Conservation (phyloP, 1,140 invertebrate species). For the Metaphire vulgaris region DNA sequence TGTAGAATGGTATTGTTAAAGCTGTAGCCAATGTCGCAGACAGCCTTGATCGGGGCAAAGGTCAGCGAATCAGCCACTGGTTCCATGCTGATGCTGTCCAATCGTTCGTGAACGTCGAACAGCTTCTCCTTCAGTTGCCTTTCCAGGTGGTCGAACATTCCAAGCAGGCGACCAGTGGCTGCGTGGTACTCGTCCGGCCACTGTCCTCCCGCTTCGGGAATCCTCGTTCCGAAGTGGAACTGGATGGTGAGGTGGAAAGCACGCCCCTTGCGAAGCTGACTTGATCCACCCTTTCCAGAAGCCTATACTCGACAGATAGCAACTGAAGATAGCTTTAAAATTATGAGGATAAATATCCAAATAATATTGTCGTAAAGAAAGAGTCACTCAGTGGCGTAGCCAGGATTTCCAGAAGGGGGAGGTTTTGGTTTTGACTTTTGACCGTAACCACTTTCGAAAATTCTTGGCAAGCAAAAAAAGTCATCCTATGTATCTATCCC, state of each 20-base stretch:
- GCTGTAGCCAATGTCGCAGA: conserved; percentile 24
- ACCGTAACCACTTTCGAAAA: too few relatives aligned
- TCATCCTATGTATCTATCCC: too few relatives aligned
- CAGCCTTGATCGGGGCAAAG: not conserved
- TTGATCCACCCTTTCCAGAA: too few relatives aligned
- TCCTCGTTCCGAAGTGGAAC: conserved; percentile 13
- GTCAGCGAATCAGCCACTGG: conserved; percentile 1
- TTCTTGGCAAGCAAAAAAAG: too few relatives aligned
- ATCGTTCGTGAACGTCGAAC: not conserved
- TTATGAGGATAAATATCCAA: too few relatives aligned
- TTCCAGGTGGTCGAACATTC: conserved; percentile 24
- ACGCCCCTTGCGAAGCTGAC: conserved; percentile 4
- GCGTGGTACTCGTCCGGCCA: conserved; percentile 27
- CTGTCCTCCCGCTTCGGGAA: conserved; percentile 4
- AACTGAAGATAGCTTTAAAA: too few relatives aligned
- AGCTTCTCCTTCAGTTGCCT: too few relatives aligned
- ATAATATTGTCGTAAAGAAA: too few relatives aligned
- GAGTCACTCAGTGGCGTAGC: too few relatives aligned
- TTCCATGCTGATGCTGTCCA: not conserved
- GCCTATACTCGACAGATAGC: too few relatives aligned
- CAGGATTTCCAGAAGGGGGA: too few relatives aligned
- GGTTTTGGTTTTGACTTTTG: too few relatives aligned
- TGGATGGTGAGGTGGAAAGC: conserved; percentile 9
- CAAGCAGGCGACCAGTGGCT: conserved; percentile 18
- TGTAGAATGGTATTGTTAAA: conserved; percentile 21